Percentiles rank a stretch among this genome's conserved stretches.
Evolutionary conservation across 2,888 invertebrate species (phyloP).

Genomic region (Ectropis crepuscularia): DNA sequence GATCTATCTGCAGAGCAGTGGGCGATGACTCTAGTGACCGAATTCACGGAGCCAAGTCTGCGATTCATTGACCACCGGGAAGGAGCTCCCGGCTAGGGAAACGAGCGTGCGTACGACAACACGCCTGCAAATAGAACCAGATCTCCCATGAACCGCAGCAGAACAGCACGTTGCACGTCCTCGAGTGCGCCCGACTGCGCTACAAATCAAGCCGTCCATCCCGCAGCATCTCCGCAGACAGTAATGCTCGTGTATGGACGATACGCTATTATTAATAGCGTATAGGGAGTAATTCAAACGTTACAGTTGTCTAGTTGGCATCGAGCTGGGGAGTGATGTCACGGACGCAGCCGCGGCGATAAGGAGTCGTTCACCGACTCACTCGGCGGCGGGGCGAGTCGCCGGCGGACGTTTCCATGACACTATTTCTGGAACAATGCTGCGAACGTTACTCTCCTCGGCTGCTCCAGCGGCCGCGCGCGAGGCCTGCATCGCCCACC

Average conservation of each 20-base stretch:
- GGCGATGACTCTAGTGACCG: constrained; percentile 43
- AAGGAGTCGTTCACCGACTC: constrained; percentile 68
- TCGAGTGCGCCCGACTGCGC: constrained; percentile 9
- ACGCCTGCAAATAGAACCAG: not conserved
- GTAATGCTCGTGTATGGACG: constrained; percentile 21
- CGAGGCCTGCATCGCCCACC: too few relatives aligned
- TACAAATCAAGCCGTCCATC: constrained; percentile 12
- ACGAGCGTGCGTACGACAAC: not conserved
- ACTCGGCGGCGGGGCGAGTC: constrained; percentile 63
- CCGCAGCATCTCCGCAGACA: constrained; percentile 15
- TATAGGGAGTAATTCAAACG: constrained; percentile 44
- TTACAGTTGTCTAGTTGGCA: constrained; percentile 62
- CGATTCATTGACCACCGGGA: constrained; percentile 59
- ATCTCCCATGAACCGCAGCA: not conserved
- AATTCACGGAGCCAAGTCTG: constrained; percentile 41
- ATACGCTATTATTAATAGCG: constrained; percentile 49
- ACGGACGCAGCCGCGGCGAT: constrained; percentile 63
- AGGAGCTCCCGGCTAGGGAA: constrained; percentile 26
- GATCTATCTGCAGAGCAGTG: constrained; percentile 28
- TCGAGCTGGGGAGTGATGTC: constrained; percentile 65
- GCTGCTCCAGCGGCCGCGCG: constrained; percentile 18
- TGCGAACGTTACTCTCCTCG: constrained; percentile 59
- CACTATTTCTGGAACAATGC: constrained; percentile 73
- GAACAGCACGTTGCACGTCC: constrained; percentile 12
- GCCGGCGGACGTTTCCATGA: constrained; percentile 46